These are phyloP conservation scores for Oreotrochilus melanogaster DNA, from an alignment of 2,113 vertebrate genomes.

Conservation along the genomic window DNA sequence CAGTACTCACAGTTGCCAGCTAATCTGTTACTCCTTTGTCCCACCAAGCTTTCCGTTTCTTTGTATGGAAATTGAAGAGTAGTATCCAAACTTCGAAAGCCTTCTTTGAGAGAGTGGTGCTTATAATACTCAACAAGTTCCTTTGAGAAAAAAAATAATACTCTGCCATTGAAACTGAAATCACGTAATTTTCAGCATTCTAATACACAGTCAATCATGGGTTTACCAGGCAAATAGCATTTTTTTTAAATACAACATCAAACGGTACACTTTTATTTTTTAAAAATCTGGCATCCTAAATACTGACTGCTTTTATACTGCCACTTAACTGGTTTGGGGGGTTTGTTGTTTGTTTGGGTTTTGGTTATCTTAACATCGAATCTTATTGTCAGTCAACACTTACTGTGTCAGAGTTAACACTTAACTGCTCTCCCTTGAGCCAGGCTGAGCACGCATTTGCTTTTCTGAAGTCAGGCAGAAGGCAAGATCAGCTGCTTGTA, in stretches of 20 bases:
- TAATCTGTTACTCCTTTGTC: slow-evolving; percentile 79
- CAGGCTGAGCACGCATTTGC: not conserved
- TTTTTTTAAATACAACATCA: not conserved
- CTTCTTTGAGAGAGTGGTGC: slow-evolving; percentile 94
- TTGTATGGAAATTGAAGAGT: slow-evolving; percentile 92
- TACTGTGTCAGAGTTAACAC: not conserved
- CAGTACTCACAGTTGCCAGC: slow-evolving; percentile 87
- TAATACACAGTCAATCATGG: not conserved
- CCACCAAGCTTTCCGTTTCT: slow-evolving; percentile 83
- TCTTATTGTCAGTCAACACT: not conserved
- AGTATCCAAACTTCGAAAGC: slow-evolving; percentile 94
- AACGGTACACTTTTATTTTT: not conserved
- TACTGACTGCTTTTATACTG: not conserved
- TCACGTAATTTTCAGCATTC: not conserved
- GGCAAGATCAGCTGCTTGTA: slow-evolving; percentile 30
- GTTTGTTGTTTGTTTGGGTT: too few relatives aligned
- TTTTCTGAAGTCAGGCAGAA: slow-evolving; percentile 7
- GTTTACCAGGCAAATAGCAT: not conserved
- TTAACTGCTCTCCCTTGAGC: not conserved
- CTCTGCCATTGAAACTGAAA: not conserved
- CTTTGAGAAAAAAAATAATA: slow-evolving; percentile 69
- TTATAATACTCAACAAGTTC: slow-evolving; percentile 97
- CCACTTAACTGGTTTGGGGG: not conserved
- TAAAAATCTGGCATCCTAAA: not conserved
- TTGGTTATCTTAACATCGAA: not conserved